A percentile compares a stretch with the other conserved stretches of the same genome.
These are phyloP conservation scores for Amphilophus citrinellus DNA, from an alignment of 2,113 vertebrate genomes.

Conservation along the genomic window DNA sequence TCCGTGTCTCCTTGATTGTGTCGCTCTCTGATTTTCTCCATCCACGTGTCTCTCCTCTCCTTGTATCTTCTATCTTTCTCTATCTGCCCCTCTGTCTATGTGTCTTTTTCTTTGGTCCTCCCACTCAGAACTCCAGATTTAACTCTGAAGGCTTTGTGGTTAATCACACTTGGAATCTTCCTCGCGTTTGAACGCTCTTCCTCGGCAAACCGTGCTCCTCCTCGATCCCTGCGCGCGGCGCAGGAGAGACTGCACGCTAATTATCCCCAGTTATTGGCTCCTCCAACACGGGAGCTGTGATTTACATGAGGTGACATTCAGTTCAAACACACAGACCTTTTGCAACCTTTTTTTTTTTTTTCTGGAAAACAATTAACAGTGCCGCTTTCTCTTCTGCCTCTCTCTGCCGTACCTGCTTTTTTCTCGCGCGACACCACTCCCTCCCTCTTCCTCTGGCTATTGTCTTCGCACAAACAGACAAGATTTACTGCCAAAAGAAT, in stretches of 20 bases:
- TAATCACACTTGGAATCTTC: constrained; percentile 76
- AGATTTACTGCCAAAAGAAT: constrained; percentile 64
- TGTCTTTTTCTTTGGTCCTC: constrained; percentile 72
- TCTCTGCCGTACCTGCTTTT: constrained; percentile 37
- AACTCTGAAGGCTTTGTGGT: constrained; percentile 64
- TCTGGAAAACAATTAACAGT: constrained; percentile 77
- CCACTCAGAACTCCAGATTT: constrained; percentile 77
- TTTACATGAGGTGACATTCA: constrained; percentile 81
- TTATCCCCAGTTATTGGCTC: constrained; percentile 77
- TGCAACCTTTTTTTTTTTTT: constrained; percentile 64
- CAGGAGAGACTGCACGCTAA: constrained; percentile 66
- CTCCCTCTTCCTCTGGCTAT: constrained; percentile 74
- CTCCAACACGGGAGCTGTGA: constrained; percentile 57
- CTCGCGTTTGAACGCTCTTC: constrained; percentile 64
- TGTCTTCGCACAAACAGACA: constrained; percentile 71
- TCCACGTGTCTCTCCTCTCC: constrained; percentile 40
- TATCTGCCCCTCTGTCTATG: constrained; percentile 61
- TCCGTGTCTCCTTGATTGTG: constrained; percentile 51
- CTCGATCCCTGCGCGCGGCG: constrained; percentile 37
- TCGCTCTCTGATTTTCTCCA: constrained; percentile 52
- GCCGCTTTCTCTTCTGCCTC: constrained; percentile 49
- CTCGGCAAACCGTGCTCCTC: constrained; percentile 49
- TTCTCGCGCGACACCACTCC: constrained; percentile 38
- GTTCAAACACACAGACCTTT: constrained; percentile 75
- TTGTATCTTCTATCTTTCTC: constrained; percentile 10